Evolutionary conservation across 2,113 vertebrate genomes (phyloP).

Genomic region (Panthera tigris): DNA sequence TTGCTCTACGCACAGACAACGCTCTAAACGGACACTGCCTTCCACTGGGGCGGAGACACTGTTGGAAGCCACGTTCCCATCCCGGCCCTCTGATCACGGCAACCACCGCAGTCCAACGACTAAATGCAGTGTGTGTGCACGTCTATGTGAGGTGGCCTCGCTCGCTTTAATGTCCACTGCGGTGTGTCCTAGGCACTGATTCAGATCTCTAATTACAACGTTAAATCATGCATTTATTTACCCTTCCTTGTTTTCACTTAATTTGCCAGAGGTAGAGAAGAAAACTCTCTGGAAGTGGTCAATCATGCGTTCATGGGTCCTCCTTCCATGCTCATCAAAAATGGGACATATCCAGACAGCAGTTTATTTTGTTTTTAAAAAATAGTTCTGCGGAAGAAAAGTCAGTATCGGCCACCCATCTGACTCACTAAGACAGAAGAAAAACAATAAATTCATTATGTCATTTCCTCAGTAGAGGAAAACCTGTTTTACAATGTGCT

Average conservation of each 20-base stretch:
- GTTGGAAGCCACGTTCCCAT: neutral
- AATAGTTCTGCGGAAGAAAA: neutral
- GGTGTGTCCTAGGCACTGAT: neutral
- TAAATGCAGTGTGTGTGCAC: neutral
- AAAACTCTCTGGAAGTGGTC: neutral
- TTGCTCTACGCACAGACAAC: neutral
- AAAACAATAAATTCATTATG: neutral
- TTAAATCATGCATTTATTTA: neutral
- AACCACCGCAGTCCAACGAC: neutral
- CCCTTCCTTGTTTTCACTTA: neutral
- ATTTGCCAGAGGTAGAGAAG: neutral
- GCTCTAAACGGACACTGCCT: neutral
- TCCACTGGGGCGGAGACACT: neutral
- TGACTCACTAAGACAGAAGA: neutral
- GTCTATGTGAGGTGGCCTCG: neutral
- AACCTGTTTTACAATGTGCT: neutral
- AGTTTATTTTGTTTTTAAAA: neutral
- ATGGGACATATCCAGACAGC: neutral
- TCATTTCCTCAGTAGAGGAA: neutral
- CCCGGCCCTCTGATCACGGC: neutral
- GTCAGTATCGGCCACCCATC: neutral
- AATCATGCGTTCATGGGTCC: neutral
- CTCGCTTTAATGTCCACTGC: neutral
- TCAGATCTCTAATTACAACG: neutral
- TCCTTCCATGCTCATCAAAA: neutral